Conservation (phyloP, 2,888 invertebrate species). For the Uloborus plumipes region DNA sequence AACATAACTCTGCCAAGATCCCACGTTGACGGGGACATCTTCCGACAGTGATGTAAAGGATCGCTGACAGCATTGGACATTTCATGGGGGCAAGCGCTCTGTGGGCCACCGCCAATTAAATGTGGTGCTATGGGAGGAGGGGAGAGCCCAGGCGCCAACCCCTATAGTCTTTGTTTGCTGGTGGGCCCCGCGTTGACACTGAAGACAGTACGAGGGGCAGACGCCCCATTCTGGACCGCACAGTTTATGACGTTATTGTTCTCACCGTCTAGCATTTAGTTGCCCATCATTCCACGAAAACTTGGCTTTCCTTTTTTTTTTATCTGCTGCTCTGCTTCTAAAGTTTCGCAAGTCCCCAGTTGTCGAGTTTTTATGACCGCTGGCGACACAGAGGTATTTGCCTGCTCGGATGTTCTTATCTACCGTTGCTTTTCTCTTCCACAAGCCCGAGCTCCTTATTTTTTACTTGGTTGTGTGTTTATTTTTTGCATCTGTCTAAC, state of each 20-base stretch:
- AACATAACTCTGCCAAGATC: conserved; percentile 1
- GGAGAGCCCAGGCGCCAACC: conserved; percentile 22
- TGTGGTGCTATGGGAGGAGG: conserved; percentile 4
- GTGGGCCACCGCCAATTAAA: conserved; percentile 45
- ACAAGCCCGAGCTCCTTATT: too few relatives aligned
- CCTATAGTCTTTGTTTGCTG: conserved; percentile 45
- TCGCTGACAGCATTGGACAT: conserved; percentile 40
- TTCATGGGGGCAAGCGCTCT: conserved; percentile 8
- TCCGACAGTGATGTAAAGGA: conserved; percentile 54
- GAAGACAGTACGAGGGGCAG: conserved; percentile 18
- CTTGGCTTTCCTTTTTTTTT: conserved; percentile 11
- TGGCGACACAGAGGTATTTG: conserved; percentile 24
- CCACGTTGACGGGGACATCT: conserved; percentile 44
- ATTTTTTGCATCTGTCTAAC: too few relatives aligned
- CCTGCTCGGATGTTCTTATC: too few relatives aligned
- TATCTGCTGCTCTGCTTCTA: not conserved
- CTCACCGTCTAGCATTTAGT: conserved; percentile 34
- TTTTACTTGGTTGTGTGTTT: too few relatives aligned
- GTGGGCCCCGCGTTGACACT: conserved; percentile 40
- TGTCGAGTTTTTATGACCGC: conserved; percentile 46
- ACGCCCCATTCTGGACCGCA: conserved; percentile 17
- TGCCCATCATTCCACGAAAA: conserved; percentile 21
- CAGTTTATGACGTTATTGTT: conserved; percentile 63
- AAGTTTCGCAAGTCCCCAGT: conserved; percentile 2
- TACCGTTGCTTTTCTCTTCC: too few relatives aligned